These are phyloP conservation scores for Anser brachyrhynchus DNA, from an alignment of 2,113 vertebrate species.

Conservation along the genomic window DNA sequence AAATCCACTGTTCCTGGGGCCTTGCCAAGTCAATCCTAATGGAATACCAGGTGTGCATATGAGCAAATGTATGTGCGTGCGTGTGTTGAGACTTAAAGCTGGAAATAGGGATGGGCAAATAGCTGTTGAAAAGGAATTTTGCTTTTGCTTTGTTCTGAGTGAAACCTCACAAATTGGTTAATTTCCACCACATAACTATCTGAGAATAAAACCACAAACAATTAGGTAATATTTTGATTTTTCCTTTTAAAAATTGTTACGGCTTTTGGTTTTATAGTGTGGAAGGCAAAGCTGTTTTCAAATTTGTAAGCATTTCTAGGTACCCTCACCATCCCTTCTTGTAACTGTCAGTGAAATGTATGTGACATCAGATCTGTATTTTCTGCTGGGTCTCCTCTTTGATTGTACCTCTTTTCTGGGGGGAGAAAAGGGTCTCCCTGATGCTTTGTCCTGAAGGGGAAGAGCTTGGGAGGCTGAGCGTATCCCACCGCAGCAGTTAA, in stretches of 20 bases:
- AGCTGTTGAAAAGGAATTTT: neutral
- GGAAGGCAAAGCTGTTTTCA: neutral
- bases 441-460: rapidly evolving
- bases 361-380: neutral
- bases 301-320: neutral
- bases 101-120: slow-evolving; percentile 37
- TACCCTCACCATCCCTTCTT: neutral
- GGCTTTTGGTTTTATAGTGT: neutral
- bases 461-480: rapidly evolving
- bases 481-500: neutral
- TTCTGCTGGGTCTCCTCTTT: neutral
- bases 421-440: neutral
- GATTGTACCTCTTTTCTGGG: neutral
- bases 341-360: neutral
- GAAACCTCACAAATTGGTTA: neutral
- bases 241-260: neutral
- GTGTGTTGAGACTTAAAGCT: slow-evolving; percentile 11
- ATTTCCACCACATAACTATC: neutral
- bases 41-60: slow-evolving; percentile 39
- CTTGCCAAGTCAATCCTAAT: neutral
- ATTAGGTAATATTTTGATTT: neutral
- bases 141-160: neutral
- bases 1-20: slow-evolving; percentile 25
- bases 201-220: neutral
- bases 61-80: neutral